Conservation (phyloP, 2,888 invertebrate species). For the Chironomus tentans region DNA sequence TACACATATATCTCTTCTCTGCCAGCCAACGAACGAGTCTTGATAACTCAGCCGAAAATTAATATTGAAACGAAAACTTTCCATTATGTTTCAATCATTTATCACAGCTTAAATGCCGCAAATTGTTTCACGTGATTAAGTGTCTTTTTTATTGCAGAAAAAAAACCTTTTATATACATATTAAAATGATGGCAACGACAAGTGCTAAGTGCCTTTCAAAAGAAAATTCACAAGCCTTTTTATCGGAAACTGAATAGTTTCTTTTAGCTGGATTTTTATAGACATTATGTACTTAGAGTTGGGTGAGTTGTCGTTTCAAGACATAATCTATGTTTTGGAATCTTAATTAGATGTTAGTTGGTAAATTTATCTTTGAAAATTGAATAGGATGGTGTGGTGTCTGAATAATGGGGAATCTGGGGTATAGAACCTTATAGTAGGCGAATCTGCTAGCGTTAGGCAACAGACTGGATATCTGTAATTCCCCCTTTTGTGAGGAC, state of each 20-base stretch:
- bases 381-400: no score
- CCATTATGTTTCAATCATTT: constrained; percentile 4
- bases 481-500: no score
- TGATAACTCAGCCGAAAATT: no score
- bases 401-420: no score
- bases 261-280: no score
- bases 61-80: background rate
- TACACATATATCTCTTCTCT: background rate
- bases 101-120: background rate
- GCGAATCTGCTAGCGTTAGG: no score
- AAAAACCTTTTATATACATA: background rate
- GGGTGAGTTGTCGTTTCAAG: background rate
- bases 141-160: background rate
- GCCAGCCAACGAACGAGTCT: background rate
- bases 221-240: background rate
- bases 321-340: no score
- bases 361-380: no score
- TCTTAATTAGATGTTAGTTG: no score
- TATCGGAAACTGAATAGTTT: background rate
- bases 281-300: background rate
- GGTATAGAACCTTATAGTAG: no score
- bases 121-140: background rate
- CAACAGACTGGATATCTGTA: no score
- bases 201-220: background rate
- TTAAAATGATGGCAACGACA: background rate